A percentile compares a stretch with the other conserved stretches of the same genome.
These are phyloP conservation scores for Ferdinandea cuprea DNA, from an alignment of 2,888 invertebrate genomes.

Conservation along the genomic window DNA sequence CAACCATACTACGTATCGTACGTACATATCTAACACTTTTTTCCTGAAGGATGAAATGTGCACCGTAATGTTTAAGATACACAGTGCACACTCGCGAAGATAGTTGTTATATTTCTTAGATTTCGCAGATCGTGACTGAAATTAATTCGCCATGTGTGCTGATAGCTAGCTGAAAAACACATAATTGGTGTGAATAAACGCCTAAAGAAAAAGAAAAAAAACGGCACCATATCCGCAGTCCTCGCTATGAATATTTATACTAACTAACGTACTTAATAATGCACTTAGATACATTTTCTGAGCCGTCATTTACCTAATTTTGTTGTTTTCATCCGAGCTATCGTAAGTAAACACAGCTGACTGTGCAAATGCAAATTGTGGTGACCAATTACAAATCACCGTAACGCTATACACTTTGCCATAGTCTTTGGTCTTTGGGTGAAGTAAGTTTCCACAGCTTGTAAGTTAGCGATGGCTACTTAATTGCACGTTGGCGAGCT, in stretches of 20 bases:
- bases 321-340: slow-evolving; percentile 23
- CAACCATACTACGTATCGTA: too few relatives aligned
- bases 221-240: slow-evolving; percentile 45
- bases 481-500: slow-evolving; percentile 1
- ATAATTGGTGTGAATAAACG: slow-evolving; percentile 65
- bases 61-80: slow-evolving; percentile 19
- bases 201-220: slow-evolving; percentile 49
- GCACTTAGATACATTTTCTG: slow-evolving; percentile 30
- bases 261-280: slow-evolving; percentile 43
- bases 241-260: slow-evolving; percentile 42
- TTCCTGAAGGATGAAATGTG: slow-evolving; percentile 31
- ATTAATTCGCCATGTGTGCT: slow-evolving; percentile 50
- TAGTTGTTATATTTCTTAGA: slow-evolving; percentile 24
- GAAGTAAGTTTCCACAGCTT: neutral
- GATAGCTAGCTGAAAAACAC: slow-evolving; percentile 31
- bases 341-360: slow-evolving; percentile 4
- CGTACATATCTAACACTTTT: neutral
- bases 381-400: slow-evolving; percentile 41
- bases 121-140: slow-evolving; percentile 63
- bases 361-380: slow-evolving; percentile 44
- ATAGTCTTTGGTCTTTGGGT: neutral
- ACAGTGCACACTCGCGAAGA: neutral
- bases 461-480: neutral
- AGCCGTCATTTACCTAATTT: slow-evolving; percentile 51
- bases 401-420: neutral